Base-by-base conservation (phyloP, 2,888 invertebrate species). In the Pterostichus madidus region DNA sequence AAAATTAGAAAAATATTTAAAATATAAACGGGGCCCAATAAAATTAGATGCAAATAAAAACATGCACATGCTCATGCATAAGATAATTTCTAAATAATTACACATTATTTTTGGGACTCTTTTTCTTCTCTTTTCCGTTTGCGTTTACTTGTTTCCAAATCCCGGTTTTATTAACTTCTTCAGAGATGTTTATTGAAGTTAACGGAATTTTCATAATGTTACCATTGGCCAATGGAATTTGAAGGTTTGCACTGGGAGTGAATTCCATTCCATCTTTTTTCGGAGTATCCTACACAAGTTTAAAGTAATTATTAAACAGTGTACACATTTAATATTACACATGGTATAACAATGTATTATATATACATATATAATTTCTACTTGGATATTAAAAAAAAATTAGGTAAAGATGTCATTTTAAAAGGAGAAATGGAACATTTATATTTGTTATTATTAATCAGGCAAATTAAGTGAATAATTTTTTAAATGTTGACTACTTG, bases 91-190 rank as follows among this genome's bases (percentile, higher is more conserved):
- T 5, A 53, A n/a, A 53, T 53, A 85, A 83, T 85, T 87, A 88
- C 86, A 87, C 86, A 61, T 86, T 85, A 84, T 87, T 88, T 82
- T 87, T 88, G 31, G 89, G 89, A 85, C 88, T 89, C 84, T 88
- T 88, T 86, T 87, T 88, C 84, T 86, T 89, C 85, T 87, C 87
- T 91, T 88, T 91, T 92, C 89, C 91, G 84, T 92, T 92, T 87
- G 94, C 94, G 88, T 96, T 96, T 11, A 97, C 95, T 90, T 97
- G 96, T 88, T 97, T 96, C 98, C 98, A 99, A 87, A 98, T 96
- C 44, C 97, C 96, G 35, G 96, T 96, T 89, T 96, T 96, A 88
- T 97, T 96, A 82, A 98, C 96, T 90, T 98, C 98, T 89, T 98
- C 98, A 5, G 97, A 95, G 88, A 98, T 96, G 89, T 97, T 97